Evolutionary conservation across 2,888 invertebrate species (phyloP), one percentile per base, ranked within the genome.

Genomic region (Drosophila affinis): DNA sequence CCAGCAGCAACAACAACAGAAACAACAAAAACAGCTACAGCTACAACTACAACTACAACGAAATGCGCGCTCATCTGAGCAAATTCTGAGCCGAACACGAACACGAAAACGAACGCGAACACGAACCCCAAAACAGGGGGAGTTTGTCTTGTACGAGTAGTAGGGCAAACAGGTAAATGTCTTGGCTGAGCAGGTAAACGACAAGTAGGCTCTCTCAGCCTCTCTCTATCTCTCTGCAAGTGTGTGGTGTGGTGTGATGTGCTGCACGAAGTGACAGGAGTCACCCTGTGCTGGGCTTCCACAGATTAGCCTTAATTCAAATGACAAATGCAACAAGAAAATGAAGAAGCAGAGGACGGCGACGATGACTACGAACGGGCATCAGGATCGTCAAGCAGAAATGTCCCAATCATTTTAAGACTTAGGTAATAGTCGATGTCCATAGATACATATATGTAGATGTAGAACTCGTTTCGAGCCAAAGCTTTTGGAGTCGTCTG

Each of bases 31-130:
- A 2, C 21, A 3, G 21, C 0, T 21, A 21, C 18, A 21, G 2
- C 18, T 3, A 21, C 71, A 80, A 53, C 60, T 39, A 45, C 18
- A 18, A 39, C 45, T 29, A 46, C 10, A 64, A 10, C 61, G 54
- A 72, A 27, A 27, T 27, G 32, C 57, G 55, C 75, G 67, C 80
- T 81, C 79, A 80, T 63, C 75, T 76, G 75, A 76, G 69, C 53
- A 62, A 71, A 73, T 67, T 46, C 45, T 12, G 14, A 44, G 45
- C 46, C 62, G n/a, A 48, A 52, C 17, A 62, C 21, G 45, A 54
- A 18, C 24, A 24, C 24, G 5, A 24, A 21, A 1, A 2, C 62
- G n/a, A 48, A 52, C 17, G 53, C 24, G 5, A 24, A 24, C 24
- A 39, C 56, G 45, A 56, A 55, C 34, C 56, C 56, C 44, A 18